These are phyloP conservation scores for Euschistus heros DNA, from an alignment of 1,140 invertebrate genomes.

Conservation along the genomic window DNA sequence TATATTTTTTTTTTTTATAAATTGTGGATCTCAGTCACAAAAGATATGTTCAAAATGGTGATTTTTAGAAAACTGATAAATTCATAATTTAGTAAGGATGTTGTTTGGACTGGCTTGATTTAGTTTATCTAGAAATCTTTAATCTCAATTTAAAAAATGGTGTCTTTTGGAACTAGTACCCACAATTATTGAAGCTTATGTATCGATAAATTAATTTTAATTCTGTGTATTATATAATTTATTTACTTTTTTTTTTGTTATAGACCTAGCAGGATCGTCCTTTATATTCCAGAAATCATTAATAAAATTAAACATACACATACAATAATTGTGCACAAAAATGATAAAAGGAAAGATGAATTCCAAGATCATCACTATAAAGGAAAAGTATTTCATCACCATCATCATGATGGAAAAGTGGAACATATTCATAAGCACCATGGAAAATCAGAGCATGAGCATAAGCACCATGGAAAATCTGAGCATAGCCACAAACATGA, in stretches of 20 bases:
- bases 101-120: too few species aligned
- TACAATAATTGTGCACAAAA: conserved; percentile 17
- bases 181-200: neutral
- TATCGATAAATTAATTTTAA: neutral
- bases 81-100: too few species aligned
- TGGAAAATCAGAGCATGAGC: conserved; percentile 20
- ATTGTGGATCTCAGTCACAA: too few species aligned
- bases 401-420: conserved; percentile 20
- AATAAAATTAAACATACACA: conserved; percentile 21
- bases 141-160: too few species aligned
- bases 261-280: conserved; percentile 14
- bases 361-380: conserved; percentile 8
- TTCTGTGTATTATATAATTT: neutral
- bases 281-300: conserved; percentile 17
- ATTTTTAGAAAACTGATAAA: too few species aligned
- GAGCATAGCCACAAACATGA: conserved; percentile 5
- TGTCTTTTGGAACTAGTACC: too few species aligned
- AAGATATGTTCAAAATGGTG: too few species aligned
- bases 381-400: conserved; percentile 19
- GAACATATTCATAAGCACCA: conserved; percentile 24
- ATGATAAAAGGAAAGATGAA: neutral
- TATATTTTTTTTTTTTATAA: too few species aligned
- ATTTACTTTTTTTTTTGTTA: conserved; percentile 6
- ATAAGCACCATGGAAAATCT: conserved; percentile 21
- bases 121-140: too few species aligned